These are phyloP conservation scores for Meliscaeva auricollis DNA, from an alignment of 2,888 invertebrate genomes.

Conservation along the genomic window DNA sequence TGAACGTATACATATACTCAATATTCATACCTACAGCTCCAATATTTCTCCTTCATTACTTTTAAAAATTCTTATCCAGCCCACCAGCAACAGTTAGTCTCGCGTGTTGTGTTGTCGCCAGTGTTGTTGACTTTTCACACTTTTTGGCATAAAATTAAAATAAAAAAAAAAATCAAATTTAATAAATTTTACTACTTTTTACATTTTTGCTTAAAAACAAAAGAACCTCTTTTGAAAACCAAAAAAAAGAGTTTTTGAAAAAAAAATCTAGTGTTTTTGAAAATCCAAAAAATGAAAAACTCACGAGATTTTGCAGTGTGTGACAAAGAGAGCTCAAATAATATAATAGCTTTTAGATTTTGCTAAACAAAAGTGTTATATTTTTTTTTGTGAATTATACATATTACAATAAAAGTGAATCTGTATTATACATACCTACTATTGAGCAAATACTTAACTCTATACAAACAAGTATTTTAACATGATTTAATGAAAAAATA, in stretches of 20 bases:
- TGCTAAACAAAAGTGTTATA: background rate
- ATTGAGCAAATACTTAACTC: background rate
- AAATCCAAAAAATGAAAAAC: too few species aligned
- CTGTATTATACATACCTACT: too few species aligned
- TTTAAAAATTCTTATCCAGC: slow-evolving; percentile 45
- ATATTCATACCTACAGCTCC: slow-evolving; percentile 10
- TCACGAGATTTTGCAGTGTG: too few species aligned
- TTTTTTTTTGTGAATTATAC: slow-evolving; percentile 2
- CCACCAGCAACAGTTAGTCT: slow-evolving; percentile 73
- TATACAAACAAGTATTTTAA: background rate
- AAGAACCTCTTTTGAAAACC: too few species aligned
- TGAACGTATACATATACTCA: slow-evolving; percentile 13
- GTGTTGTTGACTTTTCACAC: slow-evolving; percentile 36
- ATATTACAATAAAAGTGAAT: background rate
- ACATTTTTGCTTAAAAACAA: too few species aligned
- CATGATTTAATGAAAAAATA: background rate
- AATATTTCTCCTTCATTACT: slow-evolving; percentile 49
- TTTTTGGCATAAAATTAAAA: background rate
- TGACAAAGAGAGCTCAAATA: too few species aligned
- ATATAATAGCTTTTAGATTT: background rate
- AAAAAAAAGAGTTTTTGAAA: too few species aligned
- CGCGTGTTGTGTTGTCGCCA: slow-evolving; percentile 64
- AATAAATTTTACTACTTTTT: too few species aligned
- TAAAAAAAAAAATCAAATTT: background rate
- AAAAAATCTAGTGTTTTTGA: too few species aligned